Evolutionary conservation across 2,797 vertebrate genomes (phyloP).

Genomic region (Pseudochirops cupreus): DNA sequence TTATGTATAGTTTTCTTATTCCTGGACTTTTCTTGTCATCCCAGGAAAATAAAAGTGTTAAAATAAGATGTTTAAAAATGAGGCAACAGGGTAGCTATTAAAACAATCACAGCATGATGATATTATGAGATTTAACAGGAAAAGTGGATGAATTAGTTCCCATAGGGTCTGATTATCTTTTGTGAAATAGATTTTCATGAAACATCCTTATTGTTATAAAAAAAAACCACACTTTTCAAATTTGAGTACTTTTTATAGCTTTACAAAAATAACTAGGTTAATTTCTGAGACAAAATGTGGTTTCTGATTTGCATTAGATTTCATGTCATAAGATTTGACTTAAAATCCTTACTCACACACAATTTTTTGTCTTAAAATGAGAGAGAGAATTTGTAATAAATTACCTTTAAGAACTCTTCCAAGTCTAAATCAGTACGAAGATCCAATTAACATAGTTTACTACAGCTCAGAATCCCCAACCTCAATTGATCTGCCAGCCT

Average conservation of each 20-base stretch:
- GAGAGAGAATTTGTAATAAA: background rate
- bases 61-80: constrained; percentile 64
- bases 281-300: background rate
- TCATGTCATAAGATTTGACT: background rate
- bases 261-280: background rate
- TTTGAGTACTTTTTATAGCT: constrained; percentile 21
- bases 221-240: background rate
- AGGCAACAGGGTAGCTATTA: constrained; percentile 51
- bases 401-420: background rate
- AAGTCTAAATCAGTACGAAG: background rate
- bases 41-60: constrained; percentile 29
- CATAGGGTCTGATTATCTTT: background rate
- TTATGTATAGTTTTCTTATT: constrained; percentile 28
- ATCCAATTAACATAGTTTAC: background rate
- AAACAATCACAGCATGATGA: constrained; percentile 48
- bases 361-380: background rate
- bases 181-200: constrained; percentile 32
- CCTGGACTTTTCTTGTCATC: constrained; percentile 37
- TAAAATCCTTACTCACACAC: background rate
- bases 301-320: background rate
- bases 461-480: background rate
- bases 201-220: background rate
- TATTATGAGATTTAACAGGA: constrained; percentile 49
- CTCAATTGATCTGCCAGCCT: background rate
- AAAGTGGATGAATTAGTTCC: constrained; percentile 26